Conservation (phyloP, 2,797 vertebrate genomes). For the Platalea minor region DNA sequence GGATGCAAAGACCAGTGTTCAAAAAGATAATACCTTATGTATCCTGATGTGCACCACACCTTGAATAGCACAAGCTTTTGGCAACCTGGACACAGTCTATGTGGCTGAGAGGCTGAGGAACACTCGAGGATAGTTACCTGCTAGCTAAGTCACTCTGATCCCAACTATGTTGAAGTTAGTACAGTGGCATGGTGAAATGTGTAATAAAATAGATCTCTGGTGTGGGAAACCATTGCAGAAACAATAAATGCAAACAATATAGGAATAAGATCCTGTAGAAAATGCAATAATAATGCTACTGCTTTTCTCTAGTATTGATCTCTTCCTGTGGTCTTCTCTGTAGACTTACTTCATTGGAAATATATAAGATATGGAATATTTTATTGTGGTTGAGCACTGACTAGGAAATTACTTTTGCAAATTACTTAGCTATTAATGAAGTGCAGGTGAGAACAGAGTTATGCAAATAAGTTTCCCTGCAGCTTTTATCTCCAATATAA, state of each 20-base stretch:
- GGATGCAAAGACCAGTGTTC: neutral
- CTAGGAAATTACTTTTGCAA: constrained; percentile 20
- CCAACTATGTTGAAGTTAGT: neutral
- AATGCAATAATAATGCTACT: neutral
- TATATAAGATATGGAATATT: neutral
- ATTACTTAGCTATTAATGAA: constrained; percentile 12
- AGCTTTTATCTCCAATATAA: neutral
- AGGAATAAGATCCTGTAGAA: neutral
- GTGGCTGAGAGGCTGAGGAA: neutral
- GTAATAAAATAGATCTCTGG: neutral
- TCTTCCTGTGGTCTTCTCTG: constrained; percentile 34
- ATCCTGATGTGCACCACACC: neutral
- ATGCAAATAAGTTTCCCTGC: neutral
- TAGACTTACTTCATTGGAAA: constrained; percentile 23
- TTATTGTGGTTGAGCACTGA: neutral
- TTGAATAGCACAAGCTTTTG: neutral
- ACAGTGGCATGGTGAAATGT: neutral
- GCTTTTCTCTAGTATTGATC: constrained; percentile 18
- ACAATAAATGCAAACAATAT: neutral
- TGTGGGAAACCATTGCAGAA: neutral
- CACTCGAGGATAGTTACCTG: neutral
- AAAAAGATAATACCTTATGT: neutral
- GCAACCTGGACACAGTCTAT: neutral
- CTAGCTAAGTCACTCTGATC: neutral
- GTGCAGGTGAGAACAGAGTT: neutral